A percentile compares a stretch with the other conserved stretches of the same genome.
phyloP scores from a whole-genome alignment of 2,797 vertebrate species.

The Cirrhinus molitorella region DNA sequence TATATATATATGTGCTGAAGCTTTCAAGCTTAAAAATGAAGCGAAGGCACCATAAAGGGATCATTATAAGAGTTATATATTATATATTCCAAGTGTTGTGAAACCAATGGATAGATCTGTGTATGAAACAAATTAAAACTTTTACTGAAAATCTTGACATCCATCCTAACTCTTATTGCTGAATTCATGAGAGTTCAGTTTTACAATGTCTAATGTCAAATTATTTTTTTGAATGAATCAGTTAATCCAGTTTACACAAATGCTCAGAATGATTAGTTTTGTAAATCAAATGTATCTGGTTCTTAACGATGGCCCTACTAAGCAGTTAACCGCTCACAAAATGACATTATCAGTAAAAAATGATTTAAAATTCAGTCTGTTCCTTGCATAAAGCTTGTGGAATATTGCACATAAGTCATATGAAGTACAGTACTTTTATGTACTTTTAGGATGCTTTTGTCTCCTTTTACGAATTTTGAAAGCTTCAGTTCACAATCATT shows the following conservation, averaged over 20 bases:
- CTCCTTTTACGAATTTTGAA: not conserved
- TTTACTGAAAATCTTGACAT: not conserved
- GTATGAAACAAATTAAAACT: not conserved
- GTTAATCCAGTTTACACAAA: not conserved
- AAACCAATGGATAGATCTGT: not conserved
- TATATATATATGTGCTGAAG: too few relatives aligned
- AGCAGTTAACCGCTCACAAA: not conserved
- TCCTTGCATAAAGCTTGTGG: not conserved
- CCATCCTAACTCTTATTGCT: not conserved
- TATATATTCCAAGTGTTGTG: not conserved
- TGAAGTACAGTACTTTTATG: not conserved
- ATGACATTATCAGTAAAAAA: not conserved
- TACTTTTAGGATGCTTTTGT: not conserved
- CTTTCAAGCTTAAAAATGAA: constrained; percentile 5
- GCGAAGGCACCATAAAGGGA: not conserved
- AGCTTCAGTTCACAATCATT: not conserved
- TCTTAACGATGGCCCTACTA: not conserved
- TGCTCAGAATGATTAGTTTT: not conserved
- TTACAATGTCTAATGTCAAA: not conserved
- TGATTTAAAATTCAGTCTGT: too few relatives aligned
- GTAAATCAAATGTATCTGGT: not conserved
- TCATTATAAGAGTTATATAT: not conserved
- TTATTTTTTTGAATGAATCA: not conserved
- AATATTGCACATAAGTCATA: not conserved
- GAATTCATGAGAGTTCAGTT: not conserved